A percentile compares a stretch with the other conserved stretches of the same genome.
These are phyloP conservation scores for Aphaenogaster floridana DNA, from an alignment of 1,140 invertebrate genomes.

Conservation along the genomic window DNA sequence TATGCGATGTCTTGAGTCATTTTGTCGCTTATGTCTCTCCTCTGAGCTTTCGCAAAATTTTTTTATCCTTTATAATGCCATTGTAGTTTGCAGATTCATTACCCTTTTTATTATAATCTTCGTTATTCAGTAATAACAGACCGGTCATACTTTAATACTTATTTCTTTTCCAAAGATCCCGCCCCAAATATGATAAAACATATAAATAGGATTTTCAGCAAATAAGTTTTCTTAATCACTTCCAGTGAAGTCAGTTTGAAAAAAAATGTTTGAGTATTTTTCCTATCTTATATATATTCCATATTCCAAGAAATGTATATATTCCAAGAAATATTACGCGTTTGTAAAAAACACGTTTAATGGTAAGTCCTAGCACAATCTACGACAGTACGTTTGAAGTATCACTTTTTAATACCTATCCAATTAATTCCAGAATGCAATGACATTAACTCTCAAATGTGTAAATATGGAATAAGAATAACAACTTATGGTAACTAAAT, in stretches of 20 bases:
- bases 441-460: slow-evolving; percentile 3
- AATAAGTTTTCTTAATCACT: background rate
- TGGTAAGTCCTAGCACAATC: slow-evolving; percentile 30
- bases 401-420: background rate
- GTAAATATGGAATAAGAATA: slow-evolving; percentile 1
- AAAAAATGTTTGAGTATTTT: background rate
- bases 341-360: slow-evolving; percentile 23
- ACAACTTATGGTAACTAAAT: background rate
- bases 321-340: background rate
- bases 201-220: background rate
- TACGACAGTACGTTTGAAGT: slow-evolving; percentile 5
- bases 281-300: no score
- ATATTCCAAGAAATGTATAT: slow-evolving; percentile 4
- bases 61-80: slow-evolving; percentile 44
- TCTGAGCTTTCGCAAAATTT: slow-evolving; percentile 70
- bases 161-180: slow-evolving; percentile 15
- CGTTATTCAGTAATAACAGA: slow-evolving; percentile 33
- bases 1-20: slow-evolving; percentile 85
- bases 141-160: background rate
- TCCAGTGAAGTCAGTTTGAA: background rate
- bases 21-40: slow-evolving; percentile 84
- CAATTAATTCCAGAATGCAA: slow-evolving; percentile 10
- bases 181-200: background rate
- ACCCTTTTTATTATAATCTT: slow-evolving; percentile 16
- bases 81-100: slow-evolving; percentile 35